Evolutionary conservation across 2,888 invertebrate genomes (phyloP), one percentile per base, ranked within the genome.

Genomic region (Axea sp.): DNA sequence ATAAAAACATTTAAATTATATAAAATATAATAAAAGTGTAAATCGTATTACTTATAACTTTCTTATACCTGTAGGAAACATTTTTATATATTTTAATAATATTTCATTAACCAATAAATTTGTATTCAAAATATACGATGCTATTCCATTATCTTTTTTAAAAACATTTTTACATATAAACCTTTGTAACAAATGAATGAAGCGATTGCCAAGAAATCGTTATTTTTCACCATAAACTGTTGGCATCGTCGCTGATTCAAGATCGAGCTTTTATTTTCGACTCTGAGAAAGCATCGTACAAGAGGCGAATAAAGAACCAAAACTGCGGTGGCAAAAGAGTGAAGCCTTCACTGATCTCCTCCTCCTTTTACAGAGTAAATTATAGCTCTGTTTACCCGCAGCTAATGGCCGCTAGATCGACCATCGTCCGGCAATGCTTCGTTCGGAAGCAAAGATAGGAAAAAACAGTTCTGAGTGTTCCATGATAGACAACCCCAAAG

Each of bases 361-460:
- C 75, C 75, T 67, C 71, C 11, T 68, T 53, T 49, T 81, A 77
- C 77, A 79, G 81, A 83, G 82, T 86, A 86, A 87, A 86, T 85
- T 86, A 87, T 86, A 80, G 83, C 82, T 85, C 85, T 87, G 86
- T 87, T 87, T 87, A 86, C 86, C 81, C 83, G 79, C 78, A 80
- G 84, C 84, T 86, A 86, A 86, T 86, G 86, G 86, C 83, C 83
- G 83, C 81, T 81, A 83, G 81, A 85, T 85, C 84, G 82, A 80
- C 82, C 82, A 82, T 80, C 81, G 83, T 84, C 83, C 81, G 73
- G 75, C 73, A 11, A 68, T 65, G 69, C 55, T 59, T 49, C 59
- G 49, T 74, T 65, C 65, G 55, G 51, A 9, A 69, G 65, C 37
- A 53, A 69, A 43, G 68, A 68, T 64, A 68, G 73, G 68, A 64